Evolutionary conservation across 2,113 vertebrate species (phyloP), one percentile per base, ranked within the genome.

Genomic region (Pitta sordida): DNA sequence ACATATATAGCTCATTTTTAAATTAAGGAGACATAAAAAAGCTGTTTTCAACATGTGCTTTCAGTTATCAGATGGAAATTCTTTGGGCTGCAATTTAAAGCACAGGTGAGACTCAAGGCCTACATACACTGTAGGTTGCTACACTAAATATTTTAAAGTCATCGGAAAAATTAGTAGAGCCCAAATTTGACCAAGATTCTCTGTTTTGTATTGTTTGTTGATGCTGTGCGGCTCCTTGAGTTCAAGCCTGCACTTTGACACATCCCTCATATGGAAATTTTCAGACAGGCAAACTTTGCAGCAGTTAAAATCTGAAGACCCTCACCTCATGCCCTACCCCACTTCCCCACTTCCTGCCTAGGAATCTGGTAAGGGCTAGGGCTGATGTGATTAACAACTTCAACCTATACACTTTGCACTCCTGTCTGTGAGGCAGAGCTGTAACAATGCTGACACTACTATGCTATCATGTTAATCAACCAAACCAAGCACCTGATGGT

Each of bases 381-480:
- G 17, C 7, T 0, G 0, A 39, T 4, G 2, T 23, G 15, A 23
- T 53, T 39, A 85, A 53, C 32, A 0, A 52, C 21, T 41, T 58
- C 5, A 4, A 3, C 11, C n/a, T 7, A n/a, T 9, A 48, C 4
- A 6, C 5, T 0, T 27, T 36, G 26, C 37, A 10, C 9, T 51
- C 1, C 18, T 46, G 46, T 15, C 24, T 30, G 7, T 0, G 0
- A n/a, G 36, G 59, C 59, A 69, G 26, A 89, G 43, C 27, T 26
- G 24, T 39, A 26, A 22, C 4, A 0, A 7, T 18, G 19, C 41
- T 75, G 52, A 30, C 14, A 27, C 7, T 14, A 12, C 9, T 37
- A 10, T 0, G 0, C 6, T 12, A 9, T 41, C 27, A 6, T 3
- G 21, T 0, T 0, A 41, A 26, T 55, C 34, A 59, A 63, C 8